Base-by-base conservation (phyloP, 2,797 vertebrate genomes). In the Pampus argenteus region DNA sequence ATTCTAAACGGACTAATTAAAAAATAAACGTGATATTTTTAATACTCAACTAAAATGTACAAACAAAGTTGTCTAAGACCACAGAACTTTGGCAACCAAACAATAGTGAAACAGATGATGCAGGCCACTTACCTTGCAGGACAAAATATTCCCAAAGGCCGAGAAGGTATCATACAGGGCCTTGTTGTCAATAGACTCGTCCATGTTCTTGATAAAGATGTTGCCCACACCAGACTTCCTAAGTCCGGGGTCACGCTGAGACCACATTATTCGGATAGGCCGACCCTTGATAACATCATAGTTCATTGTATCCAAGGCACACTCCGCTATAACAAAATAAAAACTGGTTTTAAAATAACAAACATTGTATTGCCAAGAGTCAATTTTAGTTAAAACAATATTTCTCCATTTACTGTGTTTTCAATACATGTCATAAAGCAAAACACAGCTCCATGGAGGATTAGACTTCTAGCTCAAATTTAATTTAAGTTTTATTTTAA, bases 191-290 rank as follows among this genome's bases (percentile, higher is more conserved):
- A 99, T 99, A 11, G 98, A 99, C 45, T 98, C 96, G 23, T 99
- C 98, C 90, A 99, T 95, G 88, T 99, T 99, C 92, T 99, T 99
- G 91, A 99, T 99, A 72, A 99, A 99, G 83, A 99, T 89, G 23
- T 99, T 99, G 54, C 98, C 98, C 71, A 99, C 92, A 4, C 98
- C 98, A 0, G 98, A 99, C 87, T 96, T 99, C 83, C 98, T 94
- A 71, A 99, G 96, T 55, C 96, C 96, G 0, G 98, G 98, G 88
- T 99, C 98, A 61, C 98, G 92, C 86, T 99, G 98, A 44, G 97
- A 99, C 98, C 98, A 99, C 98, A 99, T 99, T 86, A 99, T 98
- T 66, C 98, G 93, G 73, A 99, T 97, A 25, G 98, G 98, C 2
- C 95, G 94, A 64, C 98, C 98, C 88, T 98, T 99, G 82, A 99